Evolutionary conservation across 2,113 vertebrate species (phyloP), one percentile per base, ranked within the genome.

Genomic region (Carassius gibelio): DNA sequence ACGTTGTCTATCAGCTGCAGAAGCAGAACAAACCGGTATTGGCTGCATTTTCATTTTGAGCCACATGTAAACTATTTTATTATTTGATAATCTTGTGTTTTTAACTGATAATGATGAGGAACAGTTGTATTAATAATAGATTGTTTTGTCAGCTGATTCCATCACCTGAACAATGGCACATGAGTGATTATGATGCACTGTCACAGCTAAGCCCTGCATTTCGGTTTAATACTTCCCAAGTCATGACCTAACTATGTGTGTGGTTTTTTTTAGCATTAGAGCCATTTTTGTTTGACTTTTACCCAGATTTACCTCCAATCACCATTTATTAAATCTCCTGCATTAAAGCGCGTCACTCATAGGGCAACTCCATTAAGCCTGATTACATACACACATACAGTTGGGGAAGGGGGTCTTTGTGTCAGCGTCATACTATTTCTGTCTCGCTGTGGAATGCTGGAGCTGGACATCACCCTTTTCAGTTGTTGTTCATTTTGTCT

Each of bases 321-420:
- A 93, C 95, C 96, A 98, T 99, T 98, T 99, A 96, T 96, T 97
- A 98, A 99, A 97, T 97, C 96, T 96, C 96, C 93, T 95, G 95
- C 96, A 96, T 96, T 96, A 94, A 96, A 96, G 95, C 93, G 89
- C 93, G 92, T 89, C 93, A 23, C 94, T 96, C 94, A 93, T 93
- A 95, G 93, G 94, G 94, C 93, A 89, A 90, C 91, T 93, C 94
- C 96, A 96, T 97, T 99, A 99, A 96, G 95, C 95, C 96, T 94
- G 97, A 96, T 97, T 97, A 96, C 90, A 94, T 94, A 78, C n/a
- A 62, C 92, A 75, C 57, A 81, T 36, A 72, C 95, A 21, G 91
- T 91, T 91, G 93, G 92, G 90, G 92, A 92, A 90, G 85, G 89
- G 86, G 91, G 87, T 89, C 88, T 82, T 82, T 92, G 89, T 94